Conservation (phyloP, 1,140 invertebrate species). For the Nasonia giraulti region DNA sequence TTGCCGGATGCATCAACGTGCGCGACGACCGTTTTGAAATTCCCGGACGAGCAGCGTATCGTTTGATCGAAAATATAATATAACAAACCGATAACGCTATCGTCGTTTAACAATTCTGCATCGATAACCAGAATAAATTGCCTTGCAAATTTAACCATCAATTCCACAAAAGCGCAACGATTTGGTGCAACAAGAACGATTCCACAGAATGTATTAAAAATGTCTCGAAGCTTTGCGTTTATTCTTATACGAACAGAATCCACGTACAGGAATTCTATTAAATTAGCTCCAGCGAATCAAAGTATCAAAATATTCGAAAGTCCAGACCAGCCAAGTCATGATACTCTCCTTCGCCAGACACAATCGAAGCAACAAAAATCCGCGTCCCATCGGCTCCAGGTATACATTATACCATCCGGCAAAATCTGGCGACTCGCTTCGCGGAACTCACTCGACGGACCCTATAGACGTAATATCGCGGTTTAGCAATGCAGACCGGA, state of each 20-base stretch:
- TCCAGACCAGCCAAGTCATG: too few relatives aligned
- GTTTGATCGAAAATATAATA: neutral
- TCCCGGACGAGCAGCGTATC: neutral
- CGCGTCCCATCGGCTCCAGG: neutral
- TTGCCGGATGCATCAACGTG: neutral
- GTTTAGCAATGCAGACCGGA: neutral
- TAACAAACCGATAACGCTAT: neutral
- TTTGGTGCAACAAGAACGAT: too few relatives aligned
- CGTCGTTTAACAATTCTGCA: too few relatives aligned
- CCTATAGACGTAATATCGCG: neutral
- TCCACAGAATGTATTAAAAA: too few relatives aligned
- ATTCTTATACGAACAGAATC: too few relatives aligned
- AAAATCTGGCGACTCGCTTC: conserved; percentile 3
- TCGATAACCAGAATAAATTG: too few relatives aligned
- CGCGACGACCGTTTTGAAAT: neutral
- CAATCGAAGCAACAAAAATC: neutral
- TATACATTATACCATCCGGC: neutral
- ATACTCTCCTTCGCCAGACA: neutral
- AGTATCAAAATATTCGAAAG: neutral
- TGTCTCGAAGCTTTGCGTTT: too few relatives aligned
- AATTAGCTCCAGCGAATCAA: too few relatives aligned
- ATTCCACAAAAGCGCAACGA: too few relatives aligned
- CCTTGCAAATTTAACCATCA: too few relatives aligned
- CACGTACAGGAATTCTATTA: too few relatives aligned
- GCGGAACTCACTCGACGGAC: neutral